Conservation (phyloP, 2,113 vertebrate species). For the Hippocampus guttulatus region DNA sequence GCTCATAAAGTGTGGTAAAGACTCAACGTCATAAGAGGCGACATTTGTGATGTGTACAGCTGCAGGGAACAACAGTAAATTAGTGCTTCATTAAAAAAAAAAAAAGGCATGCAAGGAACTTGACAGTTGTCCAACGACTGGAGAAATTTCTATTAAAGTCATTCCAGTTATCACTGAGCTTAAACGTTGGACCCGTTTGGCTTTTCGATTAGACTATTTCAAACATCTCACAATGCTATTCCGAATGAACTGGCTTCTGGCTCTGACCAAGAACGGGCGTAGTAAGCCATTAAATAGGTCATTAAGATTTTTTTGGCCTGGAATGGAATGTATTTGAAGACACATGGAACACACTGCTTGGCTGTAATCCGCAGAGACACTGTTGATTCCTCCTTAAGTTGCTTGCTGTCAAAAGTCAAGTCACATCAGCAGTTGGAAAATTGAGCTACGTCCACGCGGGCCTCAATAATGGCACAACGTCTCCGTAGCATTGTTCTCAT, state of each 20-base stretch:
- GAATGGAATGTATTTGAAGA: not conserved
- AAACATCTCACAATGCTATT: not conserved
- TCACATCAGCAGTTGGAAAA: not conserved
- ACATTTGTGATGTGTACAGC: not conserved
- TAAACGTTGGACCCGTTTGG: not conserved
- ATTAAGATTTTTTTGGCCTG: not conserved
- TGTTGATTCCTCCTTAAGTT: not conserved
- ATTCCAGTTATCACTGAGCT: not conserved
- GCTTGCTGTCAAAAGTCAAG: not conserved
- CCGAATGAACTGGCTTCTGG: not conserved
- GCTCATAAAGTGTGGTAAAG: not conserved
- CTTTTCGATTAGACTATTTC: not conserved
- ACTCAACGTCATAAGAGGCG: not conserved
- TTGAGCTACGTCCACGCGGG: not conserved
- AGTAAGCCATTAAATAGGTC: not conserved
- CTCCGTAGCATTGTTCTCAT: too few relatives aligned
- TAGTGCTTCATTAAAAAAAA: not conserved
- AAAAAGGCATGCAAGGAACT: conserved; percentile 1
- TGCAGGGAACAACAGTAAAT: not conserved
- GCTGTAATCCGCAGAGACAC: not conserved
- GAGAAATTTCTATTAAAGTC: not conserved
- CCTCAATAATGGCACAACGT: not conserved
- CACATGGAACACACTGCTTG: not conserved
- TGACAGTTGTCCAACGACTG: not conserved
- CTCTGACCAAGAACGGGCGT: not conserved